Percentiles rank a stretch among this genome's conserved stretches.
phyloP scores from a whole-genome alignment of 2,888 invertebrate genomes.

The Agrotis puta region DNA sequence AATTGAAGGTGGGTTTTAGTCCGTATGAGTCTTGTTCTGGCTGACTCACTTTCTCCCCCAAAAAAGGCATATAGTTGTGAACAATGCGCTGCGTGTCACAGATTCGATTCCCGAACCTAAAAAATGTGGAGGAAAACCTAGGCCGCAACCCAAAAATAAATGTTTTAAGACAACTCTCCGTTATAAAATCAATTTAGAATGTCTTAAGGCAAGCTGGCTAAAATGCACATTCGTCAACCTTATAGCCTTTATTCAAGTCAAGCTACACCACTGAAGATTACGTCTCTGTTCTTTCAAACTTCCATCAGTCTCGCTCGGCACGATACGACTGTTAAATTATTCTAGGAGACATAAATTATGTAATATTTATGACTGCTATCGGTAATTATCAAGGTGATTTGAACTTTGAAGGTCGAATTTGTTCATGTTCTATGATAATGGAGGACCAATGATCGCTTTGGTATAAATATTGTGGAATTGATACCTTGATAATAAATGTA shows the following conservation, averaged over 20 bases:
- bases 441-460: slow-evolving; percentile 8
- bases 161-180: neutral
- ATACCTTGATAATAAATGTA: neutral
- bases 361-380: slow-evolving; percentile 40
- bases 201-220: neutral
- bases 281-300: slow-evolving; percentile 25
- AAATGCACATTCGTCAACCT: too few relatives aligned
- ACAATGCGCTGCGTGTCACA: too few relatives aligned
- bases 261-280: slow-evolving; percentile 35
- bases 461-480: slow-evolving; percentile 20
- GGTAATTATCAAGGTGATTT: slow-evolving; percentile 23
- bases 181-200: neutral
- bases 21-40: too few relatives aligned
- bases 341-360: slow-evolving; percentile 28
- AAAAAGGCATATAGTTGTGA: too few relatives aligned
- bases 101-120: too few relatives aligned
- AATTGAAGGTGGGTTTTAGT: too few relatives aligned
- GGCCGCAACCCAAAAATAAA: neutral
- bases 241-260: too few relatives aligned
- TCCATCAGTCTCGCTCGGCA: neutral
- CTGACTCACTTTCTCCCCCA: too few relatives aligned
- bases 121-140: too few relatives aligned
- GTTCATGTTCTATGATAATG: slow-evolving; percentile 28
- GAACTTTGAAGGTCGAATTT: slow-evolving; percentile 27
- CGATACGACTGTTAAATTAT: slow-evolving; percentile 21